phyloP scores from a whole-genome alignment of 2,797 vertebrate genomes.

The Margarornis squamiger region DNA sequence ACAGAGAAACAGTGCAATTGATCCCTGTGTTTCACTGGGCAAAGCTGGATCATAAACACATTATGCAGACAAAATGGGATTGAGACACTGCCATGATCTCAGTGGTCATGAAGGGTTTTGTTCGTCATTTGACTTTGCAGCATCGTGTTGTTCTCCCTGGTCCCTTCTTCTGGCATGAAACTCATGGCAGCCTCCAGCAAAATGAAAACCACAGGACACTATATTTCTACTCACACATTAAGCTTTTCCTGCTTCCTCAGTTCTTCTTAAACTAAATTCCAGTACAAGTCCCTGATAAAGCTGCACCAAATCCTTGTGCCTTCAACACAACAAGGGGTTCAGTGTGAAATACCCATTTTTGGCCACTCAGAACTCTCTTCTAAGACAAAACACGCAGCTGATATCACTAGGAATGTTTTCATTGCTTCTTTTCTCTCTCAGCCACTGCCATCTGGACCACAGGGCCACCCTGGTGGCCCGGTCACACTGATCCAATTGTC shows the following conservation, averaged over 20 bases:
- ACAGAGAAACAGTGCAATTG: background rate
- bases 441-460: background rate
- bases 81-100: background rate
- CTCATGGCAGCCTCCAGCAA: background rate
- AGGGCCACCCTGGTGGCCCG: background rate
- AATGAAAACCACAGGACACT: background rate
- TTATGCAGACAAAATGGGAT: background rate
- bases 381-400: background rate
- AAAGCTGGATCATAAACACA: background rate
- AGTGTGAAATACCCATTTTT: background rate
- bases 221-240: background rate
- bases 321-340: accelerated
- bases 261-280: background rate
- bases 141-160: accelerated
- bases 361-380: background rate
- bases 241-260: background rate
- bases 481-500: background rate
- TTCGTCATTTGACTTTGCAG: background rate
- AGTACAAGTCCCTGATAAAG: background rate
- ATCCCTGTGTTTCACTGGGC: background rate
- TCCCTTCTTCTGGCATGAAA: background rate
- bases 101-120: accelerated
- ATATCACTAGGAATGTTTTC: background rate
- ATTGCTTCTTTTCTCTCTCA: background rate
- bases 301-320: background rate